Base-by-base conservation (phyloP, 2,888 invertebrate species). In the Syrphus vitripennis region DNA sequence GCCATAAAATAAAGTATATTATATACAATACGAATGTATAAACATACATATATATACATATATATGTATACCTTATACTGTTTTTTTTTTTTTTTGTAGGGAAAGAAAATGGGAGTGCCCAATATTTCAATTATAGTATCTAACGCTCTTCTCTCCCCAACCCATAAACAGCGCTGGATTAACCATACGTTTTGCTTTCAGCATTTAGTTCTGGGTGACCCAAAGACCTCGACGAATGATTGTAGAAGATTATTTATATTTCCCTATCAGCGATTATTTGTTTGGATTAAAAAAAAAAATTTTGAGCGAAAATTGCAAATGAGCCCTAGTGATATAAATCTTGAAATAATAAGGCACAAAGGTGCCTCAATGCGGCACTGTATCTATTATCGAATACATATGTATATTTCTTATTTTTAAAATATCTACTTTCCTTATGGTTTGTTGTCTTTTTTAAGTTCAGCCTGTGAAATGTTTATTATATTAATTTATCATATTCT, bases 401-500 rank as follows among this genome's bases (percentile, higher is more conserved):
- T 10, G 31, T 50, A 57, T 10, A 55, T 4, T 29, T 48, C 50
- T 50, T 6, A 14, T 24, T 76, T 40, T 19, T 67, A 21, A 21
- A 7, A 26, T n/a, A n/a, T n/a, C n/a, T 12, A 53, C 3, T 55
- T 31, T 57, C 59, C 82, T 45, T 61, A 50, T 50, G 74, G 65
- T 59, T 63, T 75, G 45, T 59, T 79, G 16, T 63, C 26, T 65
- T 83, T 67, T 61, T 65, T 45, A 75, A 79, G 67, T 83, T 80
- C 75, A 84, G 76, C 80, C 80, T 72, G 65, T 45, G 67, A 84
- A 65, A 80, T 84, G 50, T 65, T 80, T 80, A 80, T 75, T 37
- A 76, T 84, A 84, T 80, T 71, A 84, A 84, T 80, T 84, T 84
- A 80, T 80, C 75, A 80, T 84, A 42, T 83, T 83, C 48, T 37